These are phyloP conservation scores for Procambarus virginalis DNA, from an alignment of 1,140 invertebrate genomes.

Conservation along the genomic window DNA sequence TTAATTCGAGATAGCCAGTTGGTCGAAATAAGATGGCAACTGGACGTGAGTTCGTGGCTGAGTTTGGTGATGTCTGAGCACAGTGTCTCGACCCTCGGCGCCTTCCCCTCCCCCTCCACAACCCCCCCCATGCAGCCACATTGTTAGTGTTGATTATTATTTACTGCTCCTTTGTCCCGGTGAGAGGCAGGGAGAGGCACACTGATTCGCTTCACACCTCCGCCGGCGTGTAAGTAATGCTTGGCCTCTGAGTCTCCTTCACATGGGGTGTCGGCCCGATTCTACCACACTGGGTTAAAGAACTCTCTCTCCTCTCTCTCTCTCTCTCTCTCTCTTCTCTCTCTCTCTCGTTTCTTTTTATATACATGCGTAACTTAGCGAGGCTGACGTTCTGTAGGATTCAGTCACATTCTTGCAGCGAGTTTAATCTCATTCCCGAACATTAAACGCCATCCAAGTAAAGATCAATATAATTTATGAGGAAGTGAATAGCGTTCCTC, in stretches of 20 bases:
- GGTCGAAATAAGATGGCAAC: constrained; percentile 20
- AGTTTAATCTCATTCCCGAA: no score
- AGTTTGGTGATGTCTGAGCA: constrained; percentile 24
- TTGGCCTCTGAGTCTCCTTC: constrained; percentile 24
- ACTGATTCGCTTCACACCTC: constrained; percentile 56
- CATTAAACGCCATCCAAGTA: no score
- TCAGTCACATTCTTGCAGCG: no score
- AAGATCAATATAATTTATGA: no score
- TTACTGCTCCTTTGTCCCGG: constrained; percentile 61
- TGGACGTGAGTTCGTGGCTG: constrained; percentile 14
- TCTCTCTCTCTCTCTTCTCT: no score
- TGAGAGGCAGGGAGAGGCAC: constrained; percentile 45
- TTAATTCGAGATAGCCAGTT: neutral
- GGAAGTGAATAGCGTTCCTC: no score
- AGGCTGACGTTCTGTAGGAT: no score
- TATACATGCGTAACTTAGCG: no score
- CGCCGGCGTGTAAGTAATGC: constrained; percentile 40
- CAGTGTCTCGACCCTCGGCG: constrained; percentile 46
- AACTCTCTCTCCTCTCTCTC: neutral
- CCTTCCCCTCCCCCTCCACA: neutral
- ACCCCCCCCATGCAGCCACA: constrained; percentile 41
- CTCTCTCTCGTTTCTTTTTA: no score
- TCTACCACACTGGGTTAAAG: constrained; percentile 18
- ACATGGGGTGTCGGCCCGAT: constrained; percentile 34
- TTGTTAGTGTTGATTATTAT: constrained; percentile 65